Evolutionary conservation across 2,113 vertebrate species (phyloP).

Genomic region (Junco hyemalis): DNA sequence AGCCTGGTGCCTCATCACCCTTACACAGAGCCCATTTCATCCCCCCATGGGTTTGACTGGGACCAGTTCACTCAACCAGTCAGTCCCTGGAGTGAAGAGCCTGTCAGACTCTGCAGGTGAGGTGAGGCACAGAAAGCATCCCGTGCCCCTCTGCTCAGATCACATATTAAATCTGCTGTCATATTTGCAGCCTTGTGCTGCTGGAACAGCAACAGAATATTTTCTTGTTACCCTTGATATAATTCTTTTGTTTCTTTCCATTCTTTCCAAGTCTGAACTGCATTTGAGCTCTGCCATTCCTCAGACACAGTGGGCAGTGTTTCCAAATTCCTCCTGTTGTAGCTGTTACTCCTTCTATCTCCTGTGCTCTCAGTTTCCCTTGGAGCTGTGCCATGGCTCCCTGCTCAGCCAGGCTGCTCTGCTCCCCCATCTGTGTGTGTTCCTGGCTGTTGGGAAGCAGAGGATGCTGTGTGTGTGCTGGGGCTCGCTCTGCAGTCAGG

Average conservation of each 20-base stretch:
- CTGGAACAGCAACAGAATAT: background rate
- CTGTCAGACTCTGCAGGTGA: background rate
- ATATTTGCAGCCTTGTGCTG: background rate
- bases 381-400: background rate
- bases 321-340: background rate
- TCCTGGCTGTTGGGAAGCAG: background rate
- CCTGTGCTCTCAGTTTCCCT: background rate
- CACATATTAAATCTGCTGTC: background rate
- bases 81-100: background rate
- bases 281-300: background rate
- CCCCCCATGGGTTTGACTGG: background rate
- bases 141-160: background rate
- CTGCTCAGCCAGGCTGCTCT: background rate
- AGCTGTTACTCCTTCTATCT: background rate
- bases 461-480: background rate
- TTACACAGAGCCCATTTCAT: background rate
- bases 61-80: background rate
- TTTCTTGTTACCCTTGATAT: background rate
- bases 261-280: background rate
- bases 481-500: rapidly evolving
- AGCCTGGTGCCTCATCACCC: background rate
- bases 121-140: background rate
- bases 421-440: background rate
- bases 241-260: background rate
- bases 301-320: background rate